Evolutionary conservation across 2,888 invertebrate genomes (phyloP).

Genomic region (Andricus quercusramuli): DNA sequence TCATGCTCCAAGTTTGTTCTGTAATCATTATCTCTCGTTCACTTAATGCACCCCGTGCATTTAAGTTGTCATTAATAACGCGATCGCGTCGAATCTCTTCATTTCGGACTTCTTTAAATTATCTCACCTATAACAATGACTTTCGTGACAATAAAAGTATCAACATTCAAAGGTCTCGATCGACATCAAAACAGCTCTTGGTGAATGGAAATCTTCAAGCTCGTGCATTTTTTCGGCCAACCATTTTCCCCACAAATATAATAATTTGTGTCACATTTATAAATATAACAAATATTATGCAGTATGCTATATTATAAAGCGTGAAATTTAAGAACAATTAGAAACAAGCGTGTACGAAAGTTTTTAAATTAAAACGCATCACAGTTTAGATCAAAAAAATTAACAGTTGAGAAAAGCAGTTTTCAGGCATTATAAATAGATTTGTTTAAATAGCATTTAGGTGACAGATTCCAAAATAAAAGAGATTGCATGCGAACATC

Average conservation of each 20-base stretch:
- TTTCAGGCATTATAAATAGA: not conserved
- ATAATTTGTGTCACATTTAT: conserved; percentile 22
- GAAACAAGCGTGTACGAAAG: not conserved
- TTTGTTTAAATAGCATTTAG: not conserved
- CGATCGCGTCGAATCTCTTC: conserved; percentile 55
- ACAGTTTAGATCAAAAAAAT: not conserved
- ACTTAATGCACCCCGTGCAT: conserved; percentile 67
- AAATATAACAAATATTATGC: not conserved
- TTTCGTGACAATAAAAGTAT: conserved; percentile 32
- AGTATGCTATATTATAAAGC: not conserved
- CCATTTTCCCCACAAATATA: conserved; percentile 9
- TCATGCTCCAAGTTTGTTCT: conserved; percentile 78
- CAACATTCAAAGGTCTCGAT: conserved; percentile 2
- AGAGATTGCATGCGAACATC: not conserved
- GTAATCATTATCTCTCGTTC: conserved; percentile 77
- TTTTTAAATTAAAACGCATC: not conserved
- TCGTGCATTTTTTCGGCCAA: conserved; percentile 14
- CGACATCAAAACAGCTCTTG: conserved; percentile 26
- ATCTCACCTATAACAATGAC: conserved; percentile 38
- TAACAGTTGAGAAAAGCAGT: not conserved
- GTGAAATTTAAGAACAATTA: not conserved
- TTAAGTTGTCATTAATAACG: conserved; percentile 65
- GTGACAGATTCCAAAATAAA: not conserved
- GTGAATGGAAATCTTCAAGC: conserved; percentile 28
- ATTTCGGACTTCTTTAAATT: conserved; percentile 36